phyloP scores from a whole-genome alignment of 2,797 vertebrate species.

The Vireo griseus region DNA sequence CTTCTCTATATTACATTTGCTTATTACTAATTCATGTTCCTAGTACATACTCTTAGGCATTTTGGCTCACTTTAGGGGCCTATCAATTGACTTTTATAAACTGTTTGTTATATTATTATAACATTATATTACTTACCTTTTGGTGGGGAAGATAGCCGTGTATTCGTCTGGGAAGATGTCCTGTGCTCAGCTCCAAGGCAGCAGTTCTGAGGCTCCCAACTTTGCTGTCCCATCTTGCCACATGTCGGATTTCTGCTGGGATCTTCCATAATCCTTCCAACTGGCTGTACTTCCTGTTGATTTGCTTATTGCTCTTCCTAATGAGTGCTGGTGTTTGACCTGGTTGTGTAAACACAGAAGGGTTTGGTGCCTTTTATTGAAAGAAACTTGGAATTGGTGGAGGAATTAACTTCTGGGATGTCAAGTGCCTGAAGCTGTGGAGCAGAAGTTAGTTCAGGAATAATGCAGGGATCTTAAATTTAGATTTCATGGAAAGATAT shows the following conservation, averaged over 20 bases:
- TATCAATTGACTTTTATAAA: background rate
- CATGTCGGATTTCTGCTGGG: background rate
- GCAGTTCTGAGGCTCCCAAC: background rate
- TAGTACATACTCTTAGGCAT: fast-evolving
- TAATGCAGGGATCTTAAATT: background rate
- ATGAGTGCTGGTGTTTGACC: background rate
- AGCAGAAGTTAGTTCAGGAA: background rate
- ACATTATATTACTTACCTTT: fast-evolving
- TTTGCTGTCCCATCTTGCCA: background rate
- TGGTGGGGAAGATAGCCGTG: background rate
- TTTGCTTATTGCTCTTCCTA: background rate
- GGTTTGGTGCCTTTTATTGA: background rate
- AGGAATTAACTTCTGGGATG: background rate
- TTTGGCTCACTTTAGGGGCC: background rate
- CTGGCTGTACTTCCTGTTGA: background rate
- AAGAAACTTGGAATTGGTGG: background rate
- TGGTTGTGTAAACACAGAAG: background rate
- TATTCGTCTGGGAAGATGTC: background rate
- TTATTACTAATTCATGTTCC: background rate
- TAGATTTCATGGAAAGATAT: background rate
- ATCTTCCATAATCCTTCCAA: background rate
- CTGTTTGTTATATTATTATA: background rate
- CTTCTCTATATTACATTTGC: background rate
- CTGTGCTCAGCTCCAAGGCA: fast-evolving
- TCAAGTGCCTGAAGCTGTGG: background rate